These are phyloP conservation scores for Emmelina monodactyla DNA, from an alignment of 2,888 invertebrate genomes.

Conservation along the genomic window DNA sequence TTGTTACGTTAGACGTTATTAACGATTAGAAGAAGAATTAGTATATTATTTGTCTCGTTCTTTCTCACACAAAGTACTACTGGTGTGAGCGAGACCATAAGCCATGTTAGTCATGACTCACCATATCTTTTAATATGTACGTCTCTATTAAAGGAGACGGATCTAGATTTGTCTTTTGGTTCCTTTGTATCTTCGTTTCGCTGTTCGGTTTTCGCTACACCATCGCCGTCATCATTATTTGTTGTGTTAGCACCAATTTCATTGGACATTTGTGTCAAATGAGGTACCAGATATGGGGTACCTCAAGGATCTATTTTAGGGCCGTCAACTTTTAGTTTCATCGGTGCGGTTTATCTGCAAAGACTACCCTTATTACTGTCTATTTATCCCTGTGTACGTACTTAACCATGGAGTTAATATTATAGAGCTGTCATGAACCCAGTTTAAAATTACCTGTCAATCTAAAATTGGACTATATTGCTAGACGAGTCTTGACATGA, in stretches of 20 bases:
- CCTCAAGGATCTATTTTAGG: conserved; percentile 28
- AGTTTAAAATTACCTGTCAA: too few species aligned
- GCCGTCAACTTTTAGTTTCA: conserved; percentile 40
- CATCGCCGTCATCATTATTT: conserved; percentile 47
- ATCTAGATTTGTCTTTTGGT: conserved; percentile 52
- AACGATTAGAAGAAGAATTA: too few species aligned
- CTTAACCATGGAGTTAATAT: too few species aligned
- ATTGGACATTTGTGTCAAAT: conserved; percentile 47
- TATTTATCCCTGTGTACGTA: too few species aligned
- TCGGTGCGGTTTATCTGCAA: conserved; percentile 52
- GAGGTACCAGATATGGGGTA: conserved; percentile 46
- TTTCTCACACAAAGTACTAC: neutral
- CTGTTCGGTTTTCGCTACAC: conserved; percentile 32
- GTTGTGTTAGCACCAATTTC: conserved; percentile 46
- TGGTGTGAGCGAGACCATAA: neutral
- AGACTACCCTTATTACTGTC: conserved; percentile 16
- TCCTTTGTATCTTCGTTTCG: conserved; percentile 47
- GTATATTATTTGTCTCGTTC: neutral
- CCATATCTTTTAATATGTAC: conserved; percentile 91
- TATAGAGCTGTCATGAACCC: too few species aligned
- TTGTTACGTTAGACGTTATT: too few species aligned
- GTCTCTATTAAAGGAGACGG: conserved; percentile 90
- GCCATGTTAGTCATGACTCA: conserved; percentile 49
- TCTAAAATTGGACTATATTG: too few species aligned
- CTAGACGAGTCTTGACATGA: too few species aligned